A percentile compares a stretch with the other conserved stretches of the same genome.
phyloP scores from a whole-genome alignment of 2,113 vertebrate species.

The Dunckerocampus dactyliophorus region DNA sequence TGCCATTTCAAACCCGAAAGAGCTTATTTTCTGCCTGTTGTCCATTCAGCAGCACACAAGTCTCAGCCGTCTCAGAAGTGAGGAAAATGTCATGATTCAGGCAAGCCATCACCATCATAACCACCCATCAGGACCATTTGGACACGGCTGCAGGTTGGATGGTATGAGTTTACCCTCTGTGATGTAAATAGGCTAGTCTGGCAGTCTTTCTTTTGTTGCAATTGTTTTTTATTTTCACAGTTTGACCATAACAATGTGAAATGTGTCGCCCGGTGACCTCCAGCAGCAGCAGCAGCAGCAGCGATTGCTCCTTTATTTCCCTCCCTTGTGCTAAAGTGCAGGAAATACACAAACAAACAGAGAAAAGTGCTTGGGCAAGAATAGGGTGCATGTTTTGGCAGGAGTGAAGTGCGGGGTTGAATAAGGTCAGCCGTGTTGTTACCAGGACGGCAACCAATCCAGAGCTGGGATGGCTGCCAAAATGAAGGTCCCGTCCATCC shows the following conservation, averaged over 20 bases:
- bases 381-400: constrained; percentile 10
- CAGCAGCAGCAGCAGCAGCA: constrained; percentile 1
- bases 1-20: constrained; percentile 41
- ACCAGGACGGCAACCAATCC: constrained; percentile 66
- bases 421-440: constrained; percentile 68
- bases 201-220: constrained; percentile 2
- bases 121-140: constrained; percentile 51
- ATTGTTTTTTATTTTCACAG: constrained; percentile 19
- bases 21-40: constrained; percentile 70
- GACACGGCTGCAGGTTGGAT: constrained; percentile 46
- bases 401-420: constrained; percentile 38
- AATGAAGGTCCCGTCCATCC: constrained; percentile 45
- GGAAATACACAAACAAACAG: constrained; percentile 9
- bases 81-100: constrained; percentile 45
- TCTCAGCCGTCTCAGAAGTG: constrained; percentile 37
- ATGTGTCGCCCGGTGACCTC: constrained; percentile 8
- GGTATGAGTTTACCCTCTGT: constrained; percentile 52
- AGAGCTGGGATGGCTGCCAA: constrained; percentile 52
- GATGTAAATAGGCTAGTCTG: constrained; percentile 34
- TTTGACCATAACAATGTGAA: background rate
- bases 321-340: constrained; percentile 23
- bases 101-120: constrained; percentile 47
- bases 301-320: constrained; percentile 1
- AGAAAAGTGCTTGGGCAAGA: constrained; percentile 7
- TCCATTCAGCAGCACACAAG: constrained; percentile 53